Evolutionary conservation across 2,888 invertebrate genomes (phyloP), one percentile per base, ranked within the genome.

Genomic region (Rhodophaea formosa): DNA sequence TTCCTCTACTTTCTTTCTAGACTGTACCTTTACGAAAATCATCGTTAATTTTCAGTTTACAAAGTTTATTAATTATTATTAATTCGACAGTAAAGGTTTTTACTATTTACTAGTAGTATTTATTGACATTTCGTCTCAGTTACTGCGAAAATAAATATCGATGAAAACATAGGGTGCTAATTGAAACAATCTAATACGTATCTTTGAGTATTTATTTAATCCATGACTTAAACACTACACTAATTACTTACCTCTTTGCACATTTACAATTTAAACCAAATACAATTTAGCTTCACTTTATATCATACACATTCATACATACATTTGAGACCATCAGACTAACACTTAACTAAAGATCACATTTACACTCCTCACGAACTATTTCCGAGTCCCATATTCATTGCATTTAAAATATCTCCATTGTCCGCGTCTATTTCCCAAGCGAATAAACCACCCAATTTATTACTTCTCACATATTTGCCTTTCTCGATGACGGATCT

Each of bases 371-470:
- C 59, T 78, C 74, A 80, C 68, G 78, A 68, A 72, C 72, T 83
- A 62, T 91, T 91, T 0, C 91, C 91, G 3, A 91, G 75, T 12
- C 88, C 91, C 77, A 86, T 81, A 61, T 91, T 91, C 91, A 91
- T 91, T 6, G 88, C 88, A 62, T 91, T 91, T 53, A 89, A 63
- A 54, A 91, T 79, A 39, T 91, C 91, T 23, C 91, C 91, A 65
- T 90, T 91, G 61, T 91, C 91, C 0, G 91, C 91, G 51, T 91
- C 91, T 0, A 91, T 82, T 72, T 91, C 91, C 91, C 91, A 91
- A 7, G 91, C 85, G 59, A 91, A 91, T 8, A 91, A 65, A 53
- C 91, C 91, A 6, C 91, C 91, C 0, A 91, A 70, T 59, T 90
- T 91, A 62, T 91, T 90, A 63, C 84, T 86, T 63, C 90, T 82